Base-by-base conservation (phyloP, 2,797 vertebrate species). In the Pangasius djambal region DNA sequence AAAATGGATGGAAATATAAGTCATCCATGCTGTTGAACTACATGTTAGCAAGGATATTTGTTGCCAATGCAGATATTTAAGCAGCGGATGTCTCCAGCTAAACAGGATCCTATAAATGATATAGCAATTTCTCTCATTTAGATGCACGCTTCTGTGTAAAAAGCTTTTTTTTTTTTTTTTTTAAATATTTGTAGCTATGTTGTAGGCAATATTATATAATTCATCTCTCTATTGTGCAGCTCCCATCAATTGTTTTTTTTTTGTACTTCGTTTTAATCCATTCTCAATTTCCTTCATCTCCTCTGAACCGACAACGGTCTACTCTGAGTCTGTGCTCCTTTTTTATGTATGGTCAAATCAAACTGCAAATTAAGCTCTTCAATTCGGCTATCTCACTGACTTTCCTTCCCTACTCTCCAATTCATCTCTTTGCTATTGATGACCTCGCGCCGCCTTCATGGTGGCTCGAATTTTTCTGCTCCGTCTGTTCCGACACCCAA, bases 401-500 rank as follows among this genome's bases (percentile, higher is more conserved):
- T 25, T 88, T 83, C 90, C 25, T 89, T 78, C 82, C 55, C 52
- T 61, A 81, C 48, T 57, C 70, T 40, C 61, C 52, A 83, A 74
- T 70, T 83, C 37, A 67, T 65, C n/a, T 74, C 25, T 59, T 85
- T 72, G 40, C 85, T 78, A 44, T 52, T 89, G 75, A 83, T 63
- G 50, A 70, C 72, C 77, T 78, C 50, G 13, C 22, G 20, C 83
- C 88, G 74, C 57, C 63, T 72, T 84, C 89, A 61, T 87, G 90
- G 87, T 89, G 57, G 90, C 86, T 89, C 90, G 3, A 63, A 67
- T 48, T 52, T 83, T 86, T 85, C 89, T 91, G 52, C 50, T 79
- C 87, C 70, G 48, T 90, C 90, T 91, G 89, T 90, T 91, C 88
- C 89, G 87, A 92, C 89, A 93, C 88, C 90, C 86, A 28, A 88